Percentiles rank a stretch among this genome's conserved stretches.
Evolutionary conservation across 1,140 invertebrate genomes (phyloP).

Genomic region (Heliconius hewitsoni): DNA sequence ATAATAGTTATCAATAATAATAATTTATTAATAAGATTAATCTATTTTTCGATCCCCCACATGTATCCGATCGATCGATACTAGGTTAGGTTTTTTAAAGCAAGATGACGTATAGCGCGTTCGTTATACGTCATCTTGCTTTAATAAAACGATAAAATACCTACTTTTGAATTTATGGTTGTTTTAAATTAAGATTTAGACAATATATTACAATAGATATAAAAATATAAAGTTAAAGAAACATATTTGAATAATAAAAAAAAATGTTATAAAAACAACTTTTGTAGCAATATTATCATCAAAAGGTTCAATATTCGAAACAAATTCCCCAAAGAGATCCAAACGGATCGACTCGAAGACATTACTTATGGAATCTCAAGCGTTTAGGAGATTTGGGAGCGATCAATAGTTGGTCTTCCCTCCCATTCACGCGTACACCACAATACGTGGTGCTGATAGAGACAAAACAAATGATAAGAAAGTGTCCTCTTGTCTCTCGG

Average conservation of each 20-base stretch:
- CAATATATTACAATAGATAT: background rate
- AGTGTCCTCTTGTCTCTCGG: background rate
- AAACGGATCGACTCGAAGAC: background rate
- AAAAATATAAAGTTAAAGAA: background rate
- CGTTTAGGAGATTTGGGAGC: slow-evolving; percentile 2
- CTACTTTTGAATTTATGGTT: too few species aligned
- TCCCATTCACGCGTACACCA: background rate
- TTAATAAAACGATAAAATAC: background rate
- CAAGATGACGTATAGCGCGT: background rate
- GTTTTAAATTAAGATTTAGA: too few species aligned
- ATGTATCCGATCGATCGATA: too few species aligned
- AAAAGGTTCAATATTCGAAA: background rate
- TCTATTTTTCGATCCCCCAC: background rate
- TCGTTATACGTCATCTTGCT: too few species aligned
- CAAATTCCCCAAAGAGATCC: background rate
- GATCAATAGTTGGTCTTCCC: slow-evolving; percentile 2
- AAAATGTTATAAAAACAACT: background rate
- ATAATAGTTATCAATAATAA: background rate
- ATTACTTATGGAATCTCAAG: slow-evolving; percentile 10
- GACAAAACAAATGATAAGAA: slow-evolving; percentile 4
- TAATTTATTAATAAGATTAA: background rate
- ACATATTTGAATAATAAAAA: too few species aligned
- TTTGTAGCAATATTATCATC: background rate
- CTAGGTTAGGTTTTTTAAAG: background rate
- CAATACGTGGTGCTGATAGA: background rate